A percentile compares a stretch with the other conserved stretches of the same genome.
Conservation (phyloP, 2,888 invertebrate genomes). For the Acronicta alni region DNA sequence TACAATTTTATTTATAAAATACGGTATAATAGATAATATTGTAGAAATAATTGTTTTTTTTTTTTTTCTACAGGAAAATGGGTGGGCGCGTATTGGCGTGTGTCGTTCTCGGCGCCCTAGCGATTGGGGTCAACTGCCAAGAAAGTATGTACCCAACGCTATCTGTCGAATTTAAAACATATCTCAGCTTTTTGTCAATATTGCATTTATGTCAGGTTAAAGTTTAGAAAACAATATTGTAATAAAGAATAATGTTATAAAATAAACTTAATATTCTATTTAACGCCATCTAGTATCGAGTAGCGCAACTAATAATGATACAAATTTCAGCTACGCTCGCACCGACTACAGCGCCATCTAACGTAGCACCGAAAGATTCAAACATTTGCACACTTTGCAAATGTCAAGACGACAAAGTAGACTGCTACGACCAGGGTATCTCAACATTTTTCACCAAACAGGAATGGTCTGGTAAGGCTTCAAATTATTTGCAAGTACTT, state of each 20-base stretch:
- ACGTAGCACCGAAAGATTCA: constrained; percentile 61
- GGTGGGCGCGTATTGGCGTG: constrained; percentile 54
- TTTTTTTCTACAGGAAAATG: constrained; percentile 65
- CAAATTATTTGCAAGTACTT: constrained; percentile 5
- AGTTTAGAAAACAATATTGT: no score
- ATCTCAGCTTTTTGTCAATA: no score
- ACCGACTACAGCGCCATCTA: neutral
- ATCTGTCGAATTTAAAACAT: constrained; percentile 65
- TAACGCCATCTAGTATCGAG: constrained; percentile 64
- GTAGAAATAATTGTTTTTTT: no score
- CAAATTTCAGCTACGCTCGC: constrained; percentile 42
- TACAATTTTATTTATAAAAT: no score
- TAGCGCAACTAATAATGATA: constrained; percentile 57
- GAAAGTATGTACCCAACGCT: constrained; percentile 63
- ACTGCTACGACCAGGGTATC: constrained; percentile 88
- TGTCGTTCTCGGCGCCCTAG: constrained; percentile 51
- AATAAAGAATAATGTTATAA: no score
- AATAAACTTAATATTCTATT: neutral
- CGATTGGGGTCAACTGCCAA: constrained; percentile 47
- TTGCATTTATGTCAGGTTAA: no score
- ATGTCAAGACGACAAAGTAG: constrained; percentile 84
- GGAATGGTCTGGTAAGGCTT: constrained; percentile 88
- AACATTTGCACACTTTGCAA: constrained; percentile 88
- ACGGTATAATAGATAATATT: no score
- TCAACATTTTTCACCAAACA: constrained; percentile 84